These are phyloP conservation scores for Neosilurus mollespiculum DNA, from an alignment of 2,797 vertebrate species.

Conservation along the genomic window DNA sequence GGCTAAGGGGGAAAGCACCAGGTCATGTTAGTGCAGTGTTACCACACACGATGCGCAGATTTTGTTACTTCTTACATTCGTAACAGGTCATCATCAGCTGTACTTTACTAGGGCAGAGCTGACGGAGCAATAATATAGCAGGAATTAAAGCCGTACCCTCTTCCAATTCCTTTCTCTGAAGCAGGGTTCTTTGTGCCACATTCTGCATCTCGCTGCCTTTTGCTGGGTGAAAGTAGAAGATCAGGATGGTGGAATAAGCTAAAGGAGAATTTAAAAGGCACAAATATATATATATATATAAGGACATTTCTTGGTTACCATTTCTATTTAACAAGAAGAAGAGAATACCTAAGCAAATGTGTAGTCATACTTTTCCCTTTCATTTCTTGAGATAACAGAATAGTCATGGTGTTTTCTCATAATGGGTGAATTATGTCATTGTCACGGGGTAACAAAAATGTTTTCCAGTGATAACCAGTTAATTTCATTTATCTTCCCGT, in stretches of 20 bases:
- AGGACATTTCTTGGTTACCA: background rate
- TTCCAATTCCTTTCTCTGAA: constrained; percentile 70
- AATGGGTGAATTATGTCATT: too few relatives aligned
- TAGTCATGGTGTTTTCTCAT: too few relatives aligned
- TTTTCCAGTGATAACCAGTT: too few relatives aligned
- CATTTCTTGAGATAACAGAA: too few relatives aligned
- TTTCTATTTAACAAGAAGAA: background rate
- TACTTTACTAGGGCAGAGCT: background rate
- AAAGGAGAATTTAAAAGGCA: constrained; percentile 6
- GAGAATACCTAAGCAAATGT: too few relatives aligned
- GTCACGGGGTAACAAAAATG: too few relatives aligned
- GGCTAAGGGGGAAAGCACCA: constrained; percentile 57
- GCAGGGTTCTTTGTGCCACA: constrained; percentile 73
- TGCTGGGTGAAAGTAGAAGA: constrained; percentile 69
- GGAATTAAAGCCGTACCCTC: constrained; percentile 57
- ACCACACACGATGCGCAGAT: background rate
- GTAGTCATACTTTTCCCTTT: too few relatives aligned
- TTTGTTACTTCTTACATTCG: too few relatives aligned
- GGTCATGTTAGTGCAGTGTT: constrained; percentile 38
- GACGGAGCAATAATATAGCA: background rate
- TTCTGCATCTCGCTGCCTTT: constrained; percentile 63
- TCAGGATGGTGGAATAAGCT: constrained; percentile 70
- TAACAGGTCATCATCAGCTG: too few relatives aligned
- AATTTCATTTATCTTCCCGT: too few relatives aligned
- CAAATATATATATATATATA: background rate